Conservation (phyloP, 2,797 vertebrate species). For the Acanthurus lineatus region DNA sequence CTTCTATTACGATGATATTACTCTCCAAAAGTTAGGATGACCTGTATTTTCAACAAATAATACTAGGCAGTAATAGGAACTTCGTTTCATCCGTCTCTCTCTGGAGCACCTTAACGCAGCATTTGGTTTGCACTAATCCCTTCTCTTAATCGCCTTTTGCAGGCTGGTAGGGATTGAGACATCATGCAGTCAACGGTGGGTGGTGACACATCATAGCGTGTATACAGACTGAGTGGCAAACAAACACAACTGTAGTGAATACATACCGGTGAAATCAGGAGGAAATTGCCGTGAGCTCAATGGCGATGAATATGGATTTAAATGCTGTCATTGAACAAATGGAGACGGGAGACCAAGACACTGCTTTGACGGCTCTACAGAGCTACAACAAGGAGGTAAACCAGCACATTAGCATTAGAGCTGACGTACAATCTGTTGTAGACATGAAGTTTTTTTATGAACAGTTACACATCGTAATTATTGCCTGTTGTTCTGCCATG, state of each 20-base stretch:
- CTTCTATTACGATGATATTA: no score
- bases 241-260: not conserved
- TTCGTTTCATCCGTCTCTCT: conserved; percentile 4
- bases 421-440: not conserved
- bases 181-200: conserved; percentile 59
- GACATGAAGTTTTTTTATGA: not conserved
- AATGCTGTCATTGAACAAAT: conserved; percentile 86
- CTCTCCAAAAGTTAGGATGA: not conserved
- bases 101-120: conserved; percentile 53
- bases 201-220: conserved; percentile 35
- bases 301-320: conserved; percentile 87
- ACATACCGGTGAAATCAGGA: conserved; percentile 8
- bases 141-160: conserved; percentile 59
- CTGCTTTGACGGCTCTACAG: conserved; percentile 85
- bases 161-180: conserved; percentile 47
- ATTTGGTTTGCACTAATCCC: conserved; percentile 43
- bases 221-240: conserved; percentile 13
- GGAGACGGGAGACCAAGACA: conserved; percentile 89
- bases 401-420: not conserved
- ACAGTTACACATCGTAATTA: not conserved
- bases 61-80: no score
- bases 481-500: no score
- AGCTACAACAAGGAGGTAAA: conserved; percentile 91
- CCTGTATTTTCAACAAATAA: not conserved
- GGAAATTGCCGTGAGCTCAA: not conserved